Evolutionary conservation across 2,113 vertebrate genomes (phyloP).

Genomic region (Zingel zingel): DNA sequence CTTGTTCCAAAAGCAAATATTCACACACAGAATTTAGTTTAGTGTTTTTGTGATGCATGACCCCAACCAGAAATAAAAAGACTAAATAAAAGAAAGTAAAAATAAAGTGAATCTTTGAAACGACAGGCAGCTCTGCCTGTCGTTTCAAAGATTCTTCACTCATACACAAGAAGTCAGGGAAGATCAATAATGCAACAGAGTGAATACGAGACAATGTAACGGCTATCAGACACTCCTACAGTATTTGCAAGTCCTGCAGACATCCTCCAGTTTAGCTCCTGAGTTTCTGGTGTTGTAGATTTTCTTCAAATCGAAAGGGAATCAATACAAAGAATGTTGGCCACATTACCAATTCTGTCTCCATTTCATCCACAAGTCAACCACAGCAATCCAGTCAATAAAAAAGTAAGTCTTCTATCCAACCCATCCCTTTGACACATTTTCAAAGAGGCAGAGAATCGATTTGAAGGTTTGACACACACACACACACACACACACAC

Average conservation of each 20-base stretch:
- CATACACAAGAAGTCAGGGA: constrained; percentile 39
- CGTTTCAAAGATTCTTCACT: constrained; percentile 46
- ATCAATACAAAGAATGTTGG: constrained; percentile 67
- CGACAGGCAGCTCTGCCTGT: constrained; percentile 14
- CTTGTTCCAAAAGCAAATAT: constrained; percentile 2
- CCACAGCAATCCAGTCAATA: constrained; percentile 74
- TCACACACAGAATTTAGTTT: neutral
- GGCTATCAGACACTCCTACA: constrained; percentile 37
- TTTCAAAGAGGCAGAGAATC: constrained; percentile 74
- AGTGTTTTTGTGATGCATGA: neutral
- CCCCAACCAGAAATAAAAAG: constrained; percentile 14
- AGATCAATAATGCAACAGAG: constrained; percentile 72
- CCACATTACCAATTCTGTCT: constrained; percentile 70
- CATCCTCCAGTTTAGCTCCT: constrained; percentile 33
- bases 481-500: constrained; percentile 10
- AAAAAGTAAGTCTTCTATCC: constrained; percentile 60
- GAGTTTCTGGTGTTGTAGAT: constrained; percentile 45
- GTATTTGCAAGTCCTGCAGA: constrained; percentile 36
- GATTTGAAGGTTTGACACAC: constrained; percentile 60
- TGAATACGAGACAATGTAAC: constrained; percentile 19
- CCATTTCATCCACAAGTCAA: constrained; percentile 75
- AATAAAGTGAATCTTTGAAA: neutral
- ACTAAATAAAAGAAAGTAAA: constrained; percentile 27
- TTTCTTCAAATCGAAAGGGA: constrained; percentile 64
- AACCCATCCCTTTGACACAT: constrained; percentile 61